A percentile compares a stretch with the other conserved stretches of the same genome.
Evolutionary conservation across 2,113 vertebrate species (phyloP).

Genomic region (Datnioides undecimradiatus): DNA sequence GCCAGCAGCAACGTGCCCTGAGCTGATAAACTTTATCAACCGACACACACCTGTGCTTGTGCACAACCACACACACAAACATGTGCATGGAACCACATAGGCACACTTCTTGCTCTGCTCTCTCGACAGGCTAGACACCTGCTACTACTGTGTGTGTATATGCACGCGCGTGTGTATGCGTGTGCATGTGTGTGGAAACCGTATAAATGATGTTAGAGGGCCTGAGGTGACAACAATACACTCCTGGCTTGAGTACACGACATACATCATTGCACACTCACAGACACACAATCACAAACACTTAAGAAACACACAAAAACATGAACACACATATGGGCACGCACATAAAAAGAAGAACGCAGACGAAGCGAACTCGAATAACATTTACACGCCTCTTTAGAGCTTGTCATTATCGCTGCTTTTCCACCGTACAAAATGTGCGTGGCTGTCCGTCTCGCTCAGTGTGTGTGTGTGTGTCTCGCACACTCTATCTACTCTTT

Average conservation of each 20-base stretch:
- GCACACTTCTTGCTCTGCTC: constrained; percentile 45
- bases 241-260: constrained; percentile 62
- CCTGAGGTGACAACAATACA: constrained; percentile 63
- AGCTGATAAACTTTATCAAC: constrained; percentile 80
- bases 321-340: constrained; percentile 1
- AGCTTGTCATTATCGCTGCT: constrained; percentile 40
- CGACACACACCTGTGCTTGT: constrained; percentile 69
- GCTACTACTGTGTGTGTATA: constrained; percentile 1
- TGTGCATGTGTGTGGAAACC: constrained; percentile 30
- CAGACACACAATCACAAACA: constrained; percentile 44
- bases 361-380: background rate
- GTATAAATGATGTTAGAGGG: constrained; percentile 60
- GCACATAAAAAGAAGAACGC: constrained; percentile 10
- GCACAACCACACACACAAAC: constrained; percentile 31
- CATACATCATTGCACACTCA: constrained; percentile 63
- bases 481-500: background rate
- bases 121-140: constrained; percentile 51
- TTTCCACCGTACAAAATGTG: constrained; percentile 31
- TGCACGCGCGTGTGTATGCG: background rate
- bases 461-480: background rate
- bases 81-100: constrained; percentile 28
- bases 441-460: constrained; percentile 9
- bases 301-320: constrained; percentile 32
- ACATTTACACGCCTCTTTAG: constrained; percentile 52
- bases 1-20: constrained; percentile 68